Percentiles rank a stretch among this genome's conserved stretches.
Conservation (phyloP, 2,888 invertebrate species). For the Campoletis raptor region DNA sequence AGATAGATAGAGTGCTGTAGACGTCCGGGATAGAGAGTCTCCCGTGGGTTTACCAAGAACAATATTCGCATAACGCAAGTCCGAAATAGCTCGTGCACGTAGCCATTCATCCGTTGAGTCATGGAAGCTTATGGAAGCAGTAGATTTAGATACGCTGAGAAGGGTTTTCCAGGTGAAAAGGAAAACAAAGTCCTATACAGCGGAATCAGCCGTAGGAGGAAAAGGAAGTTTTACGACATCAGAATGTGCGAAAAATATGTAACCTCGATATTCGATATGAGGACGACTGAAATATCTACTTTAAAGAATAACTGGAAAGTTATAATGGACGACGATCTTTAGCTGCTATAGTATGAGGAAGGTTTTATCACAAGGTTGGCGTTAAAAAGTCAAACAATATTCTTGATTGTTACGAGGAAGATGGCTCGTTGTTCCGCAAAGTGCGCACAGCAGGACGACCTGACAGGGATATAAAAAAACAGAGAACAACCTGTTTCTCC, state of each 20-base stretch:
- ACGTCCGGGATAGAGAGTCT: slow-evolving; percentile 65
- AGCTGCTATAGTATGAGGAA: neutral
- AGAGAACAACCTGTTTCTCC: slow-evolving; percentile 42
- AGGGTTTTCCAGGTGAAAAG: slow-evolving; percentile 7
- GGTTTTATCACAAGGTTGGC: slow-evolving; percentile 29
- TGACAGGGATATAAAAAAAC: slow-evolving; percentile 42
- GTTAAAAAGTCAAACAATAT: slow-evolving; percentile 73
- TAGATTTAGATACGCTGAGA: neutral
- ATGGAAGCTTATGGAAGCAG: slow-evolving; percentile 13
- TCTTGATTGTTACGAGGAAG: slow-evolving; percentile 72
- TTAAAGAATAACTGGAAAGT: neutral
- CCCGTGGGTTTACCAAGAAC: slow-evolving; percentile 79
- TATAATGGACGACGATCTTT: neutral
- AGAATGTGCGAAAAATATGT: neutral
- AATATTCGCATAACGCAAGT: slow-evolving; percentile 79
- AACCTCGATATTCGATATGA: neutral
- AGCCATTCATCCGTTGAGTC: slow-evolving; percentile 45
- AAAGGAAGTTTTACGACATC: neutral
- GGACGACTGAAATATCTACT: neutral
- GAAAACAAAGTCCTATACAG: neutral
- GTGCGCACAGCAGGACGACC: slow-evolving; percentile 47
- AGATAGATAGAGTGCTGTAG: slow-evolving; percentile 44
- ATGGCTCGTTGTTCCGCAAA: slow-evolving; percentile 68
- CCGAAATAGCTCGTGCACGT: slow-evolving; percentile 67
- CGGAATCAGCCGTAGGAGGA: neutral